Evolutionary conservation across 2,888 invertebrate genomes (phyloP).

Genomic region (Hoplodrina blanda): DNA sequence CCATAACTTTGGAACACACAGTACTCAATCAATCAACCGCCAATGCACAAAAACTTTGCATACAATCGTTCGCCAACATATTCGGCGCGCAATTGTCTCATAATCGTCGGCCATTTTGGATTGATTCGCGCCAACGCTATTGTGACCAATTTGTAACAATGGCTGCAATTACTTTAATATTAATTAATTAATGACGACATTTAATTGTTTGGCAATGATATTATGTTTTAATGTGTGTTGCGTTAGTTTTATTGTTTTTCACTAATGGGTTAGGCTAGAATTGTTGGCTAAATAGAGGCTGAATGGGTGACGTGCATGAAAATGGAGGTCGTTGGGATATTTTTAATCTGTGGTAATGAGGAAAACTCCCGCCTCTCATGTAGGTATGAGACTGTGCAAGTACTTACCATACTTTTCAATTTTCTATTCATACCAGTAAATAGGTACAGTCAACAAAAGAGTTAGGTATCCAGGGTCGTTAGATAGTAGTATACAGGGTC

Average conservation of each 20-base stretch:
- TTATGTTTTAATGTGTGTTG: slow-evolving; percentile 40
- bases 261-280: slow-evolving; percentile 8
- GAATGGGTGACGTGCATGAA: background rate
- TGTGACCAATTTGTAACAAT: slow-evolving; percentile 80
- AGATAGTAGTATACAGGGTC: no score
- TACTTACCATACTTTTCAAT: no score
- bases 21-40: slow-evolving; percentile 69
- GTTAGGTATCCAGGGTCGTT: no score
- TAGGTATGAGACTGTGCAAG: no score
- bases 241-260: slow-evolving; percentile 39
- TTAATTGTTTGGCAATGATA: slow-evolving; percentile 60
- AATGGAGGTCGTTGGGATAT: background rate
- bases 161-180: slow-evolving; percentile 76
- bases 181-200: slow-evolving; percentile 72
- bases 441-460: no score
- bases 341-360: no score
- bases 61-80: slow-evolving; percentile 75
- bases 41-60: slow-evolving; percentile 74
- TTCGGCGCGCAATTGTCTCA: slow-evolving; percentile 73
- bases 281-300: background rate
- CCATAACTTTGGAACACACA: slow-evolving; percentile 62
- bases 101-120: slow-evolving; percentile 85
- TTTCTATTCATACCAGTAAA: no score
- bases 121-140: slow-evolving; percentile 73
- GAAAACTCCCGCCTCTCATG: no score